Conservation (phyloP, 2,888 invertebrate genomes). For the Falcaria lacertinaria region DNA sequence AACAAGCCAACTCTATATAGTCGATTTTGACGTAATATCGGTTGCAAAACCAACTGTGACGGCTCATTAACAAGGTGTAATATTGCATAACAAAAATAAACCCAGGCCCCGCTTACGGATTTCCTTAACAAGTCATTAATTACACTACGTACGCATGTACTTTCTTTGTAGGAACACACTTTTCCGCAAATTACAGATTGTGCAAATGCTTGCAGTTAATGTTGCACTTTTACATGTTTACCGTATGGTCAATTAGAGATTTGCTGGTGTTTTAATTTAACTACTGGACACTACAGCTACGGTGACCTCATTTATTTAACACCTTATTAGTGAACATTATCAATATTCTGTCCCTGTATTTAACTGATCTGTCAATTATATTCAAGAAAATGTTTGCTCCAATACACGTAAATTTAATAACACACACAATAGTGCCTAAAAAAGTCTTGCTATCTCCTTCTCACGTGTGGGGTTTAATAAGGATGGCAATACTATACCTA, state of each 20-base stretch:
- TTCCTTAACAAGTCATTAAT: constrained; percentile 41
- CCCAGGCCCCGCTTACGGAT: constrained; percentile 46
- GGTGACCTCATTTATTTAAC: too few relatives aligned
- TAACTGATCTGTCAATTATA: too few relatives aligned
- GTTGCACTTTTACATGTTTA: constrained; percentile 8
- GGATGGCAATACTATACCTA: too few relatives aligned
- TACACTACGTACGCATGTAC: constrained; percentile 9
- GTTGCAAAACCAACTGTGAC: constrained; percentile 24
- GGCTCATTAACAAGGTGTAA: constrained; percentile 23
- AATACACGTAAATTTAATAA: too few relatives aligned
- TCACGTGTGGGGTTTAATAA: too few relatives aligned
- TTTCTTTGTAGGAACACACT: constrained; percentile 8
- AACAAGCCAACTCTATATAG: constrained; percentile 8
- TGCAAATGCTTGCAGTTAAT: constrained; percentile 16
- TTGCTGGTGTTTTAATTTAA: not conserved
- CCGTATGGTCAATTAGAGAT: not conserved
- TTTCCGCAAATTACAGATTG: constrained; percentile 11
- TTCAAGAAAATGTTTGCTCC: too few relatives aligned
- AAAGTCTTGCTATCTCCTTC: too few relatives aligned
- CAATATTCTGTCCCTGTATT: too few relatives aligned
- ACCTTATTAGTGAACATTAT: too few relatives aligned
- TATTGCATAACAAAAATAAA: constrained; percentile 37
- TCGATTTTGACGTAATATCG: constrained; percentile 24
- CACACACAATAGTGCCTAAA: too few relatives aligned
- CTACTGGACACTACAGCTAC: too few relatives aligned